Conservation (phyloP, 2,888 invertebrate species). For the Phengaris arion region DNA sequence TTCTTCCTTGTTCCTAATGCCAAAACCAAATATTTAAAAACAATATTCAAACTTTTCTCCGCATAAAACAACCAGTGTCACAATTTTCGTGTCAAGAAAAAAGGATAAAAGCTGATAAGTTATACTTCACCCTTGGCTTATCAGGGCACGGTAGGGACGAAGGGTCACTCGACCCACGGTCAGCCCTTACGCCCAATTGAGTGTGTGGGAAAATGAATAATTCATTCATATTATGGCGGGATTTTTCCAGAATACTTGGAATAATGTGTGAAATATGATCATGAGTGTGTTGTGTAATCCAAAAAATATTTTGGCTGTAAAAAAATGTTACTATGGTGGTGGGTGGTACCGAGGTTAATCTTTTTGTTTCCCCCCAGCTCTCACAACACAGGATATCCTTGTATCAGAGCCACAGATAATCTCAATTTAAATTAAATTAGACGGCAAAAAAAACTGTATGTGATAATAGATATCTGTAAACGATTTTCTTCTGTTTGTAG, state of each 20-base stretch:
- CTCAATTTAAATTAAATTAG: too few species aligned
- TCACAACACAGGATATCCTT: too few species aligned
- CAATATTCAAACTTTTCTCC: conserved; percentile 40
- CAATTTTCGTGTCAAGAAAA: conserved; percentile 16
- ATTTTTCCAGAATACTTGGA: neutral
- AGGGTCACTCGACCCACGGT: conserved; percentile 71
- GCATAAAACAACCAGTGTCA: conserved; percentile 43
- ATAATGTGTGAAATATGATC: neutral
- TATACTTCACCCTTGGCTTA: conserved; percentile 50
- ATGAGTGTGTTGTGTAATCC: neutral
- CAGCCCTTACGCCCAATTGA: conserved; percentile 73
- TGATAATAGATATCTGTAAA: too few species aligned
- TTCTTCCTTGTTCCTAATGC: too few species aligned
- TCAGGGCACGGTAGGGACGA: conserved; percentile 56
- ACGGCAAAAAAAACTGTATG: too few species aligned
- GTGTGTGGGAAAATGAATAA: conserved; percentile 45
- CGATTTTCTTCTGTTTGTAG: too few species aligned
- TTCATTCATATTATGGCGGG: conserved; percentile 41
- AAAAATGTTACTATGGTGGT: too few species aligned
- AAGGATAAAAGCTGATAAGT: conserved; percentile 17
- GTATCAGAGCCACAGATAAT: too few species aligned
- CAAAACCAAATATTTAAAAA: neutral
- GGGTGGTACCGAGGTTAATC: too few species aligned
- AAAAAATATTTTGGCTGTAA: too few species aligned
- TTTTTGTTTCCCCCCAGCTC: too few species aligned